Evolutionary conservation across 2,888 invertebrate species (phyloP).

Genomic region (Amblyjoppa proteus): DNA sequence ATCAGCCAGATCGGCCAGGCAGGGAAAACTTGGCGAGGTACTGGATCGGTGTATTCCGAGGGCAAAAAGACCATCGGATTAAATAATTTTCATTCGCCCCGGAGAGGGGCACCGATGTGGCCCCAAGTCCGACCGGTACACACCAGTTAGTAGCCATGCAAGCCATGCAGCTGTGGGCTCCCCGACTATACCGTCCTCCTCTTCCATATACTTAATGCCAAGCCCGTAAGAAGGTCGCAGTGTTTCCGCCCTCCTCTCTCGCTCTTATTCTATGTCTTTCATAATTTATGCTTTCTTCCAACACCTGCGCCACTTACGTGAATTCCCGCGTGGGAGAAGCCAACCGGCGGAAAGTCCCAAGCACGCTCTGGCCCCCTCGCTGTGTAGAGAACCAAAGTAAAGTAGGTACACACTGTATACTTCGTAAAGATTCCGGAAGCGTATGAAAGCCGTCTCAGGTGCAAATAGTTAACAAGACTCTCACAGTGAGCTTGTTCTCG

Average conservation of each 20-base stretch:
- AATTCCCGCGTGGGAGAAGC: conserved; percentile 36
- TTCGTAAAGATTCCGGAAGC: conserved; percentile 37
- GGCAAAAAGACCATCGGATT: conserved; percentile 12
- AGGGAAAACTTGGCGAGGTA: background rate
- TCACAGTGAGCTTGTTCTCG: conserved; percentile 15
- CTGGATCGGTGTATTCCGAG: background rate
- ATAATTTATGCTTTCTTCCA: conserved; percentile 69
- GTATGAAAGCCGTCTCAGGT: conserved; percentile 43
- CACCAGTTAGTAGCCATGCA: conserved; percentile 24
- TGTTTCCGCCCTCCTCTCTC: background rate
- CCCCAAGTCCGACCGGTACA: conserved; percentile 30
- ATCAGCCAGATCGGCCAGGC: background rate
- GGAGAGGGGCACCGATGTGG: conserved; percentile 1
- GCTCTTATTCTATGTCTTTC: conserved; percentile 23
- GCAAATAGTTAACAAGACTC: conserved; percentile 40
- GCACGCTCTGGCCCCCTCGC: conserved; percentile 9
- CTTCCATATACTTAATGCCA: conserved; percentile 41
- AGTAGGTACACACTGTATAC: conserved; percentile 17
- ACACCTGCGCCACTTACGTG: conserved; percentile 61
- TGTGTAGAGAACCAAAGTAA: conserved; percentile 18
- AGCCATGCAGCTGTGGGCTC: background rate
- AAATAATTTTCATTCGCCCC: conserved; percentile 33
- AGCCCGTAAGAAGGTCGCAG: conserved; percentile 37
- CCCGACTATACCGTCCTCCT: conserved; percentile 5
- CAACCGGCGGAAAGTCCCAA: conserved; percentile 20